Evolutionary conservation across 2,797 vertebrate genomes (phyloP).

Genomic region (Lutjanus campechanus): DNA sequence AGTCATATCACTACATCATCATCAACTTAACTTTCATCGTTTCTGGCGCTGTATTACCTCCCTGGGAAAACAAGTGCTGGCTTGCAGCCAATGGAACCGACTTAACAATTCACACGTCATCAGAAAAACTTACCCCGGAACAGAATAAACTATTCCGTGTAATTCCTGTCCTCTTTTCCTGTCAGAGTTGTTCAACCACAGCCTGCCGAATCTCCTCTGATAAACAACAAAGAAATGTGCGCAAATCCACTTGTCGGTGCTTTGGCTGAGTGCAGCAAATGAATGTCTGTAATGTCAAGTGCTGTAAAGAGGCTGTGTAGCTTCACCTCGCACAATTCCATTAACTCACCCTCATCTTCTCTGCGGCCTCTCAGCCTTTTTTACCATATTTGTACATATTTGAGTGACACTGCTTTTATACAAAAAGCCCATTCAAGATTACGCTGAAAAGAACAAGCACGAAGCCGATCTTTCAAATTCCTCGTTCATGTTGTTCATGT

Average conservation of each 20-base stretch:
- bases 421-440: neutral
- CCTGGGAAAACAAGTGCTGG: neutral
- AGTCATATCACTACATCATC: slow-evolving; percentile 2
- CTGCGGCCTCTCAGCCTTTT: slow-evolving; percentile 15
- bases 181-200: slow-evolving; percentile 26
- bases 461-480: neutral
- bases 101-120: neutral
- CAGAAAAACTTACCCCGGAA: neutral
- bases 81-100: neutral
- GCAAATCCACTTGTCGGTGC: slow-evolving; percentile 25
- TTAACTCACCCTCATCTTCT: slow-evolving; percentile 20
- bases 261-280: slow-evolving; percentile 35
- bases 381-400: slow-evolving; percentile 33
- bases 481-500: neutral
- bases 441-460: neutral
- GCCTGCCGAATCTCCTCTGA: slow-evolving; percentile 33
- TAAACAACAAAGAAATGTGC: slow-evolving; percentile 40
- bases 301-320: slow-evolving; percentile 38
- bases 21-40: neutral
- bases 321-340: slow-evolving; percentile 36
- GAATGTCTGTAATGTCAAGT: slow-evolving; percentile 51
- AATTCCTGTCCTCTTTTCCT: slow-evolving; percentile 11
- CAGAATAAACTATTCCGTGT: neutral
- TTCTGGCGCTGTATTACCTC: neutral
- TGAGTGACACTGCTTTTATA: neutral